Base-by-base conservation (phyloP, 1,140 invertebrate genomes). In the Pseudomyrmex sp. region DNA sequence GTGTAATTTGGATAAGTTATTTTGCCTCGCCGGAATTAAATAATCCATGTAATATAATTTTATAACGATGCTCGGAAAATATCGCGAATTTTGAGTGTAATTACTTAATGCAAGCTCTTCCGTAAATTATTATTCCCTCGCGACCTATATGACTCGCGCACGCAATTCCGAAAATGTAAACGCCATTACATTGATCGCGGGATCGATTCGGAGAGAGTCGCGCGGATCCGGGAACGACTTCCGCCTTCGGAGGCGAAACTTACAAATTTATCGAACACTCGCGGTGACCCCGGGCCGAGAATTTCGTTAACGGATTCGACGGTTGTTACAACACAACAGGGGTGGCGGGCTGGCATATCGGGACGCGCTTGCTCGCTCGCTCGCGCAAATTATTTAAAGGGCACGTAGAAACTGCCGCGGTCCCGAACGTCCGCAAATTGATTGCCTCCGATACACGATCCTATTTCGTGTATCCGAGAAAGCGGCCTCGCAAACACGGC, bases 241-340 rank as follows among this genome's bases (percentile, higher is more conserved):
- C 48, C 74, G 74, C 74, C 62, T 26, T 18, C 48, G 61, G 5
- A 7, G 23, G 23, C 74, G 23, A 54, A 62, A 54, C 62, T 77
- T 77, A 77, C 35, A 48, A 77, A 79, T 79, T 79, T 69, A 79
- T 69, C 75, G 52, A 18, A 5, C 50, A 79, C 63, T n/a, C 62
- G 75, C 62, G 50, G 50, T 50, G 75, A 77, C 76, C 35, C 59
- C 44, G 35, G 0, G 23, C 20, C 54, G 54, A 52, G 52, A 80
- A 80, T 80, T 80, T 80, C 70, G 68, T 80, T 80, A 80, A 50
- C 54, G 66, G 76, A 80, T 80, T 80, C 76, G 76, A 70, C 66
- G 46, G 44, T 80, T 70, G 76, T 79, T 79, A 56, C 20, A 13
- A 23, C 23, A 48, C 35, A 48, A 13, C 74, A 10, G 69, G 70